These are phyloP conservation scores for Caranx ignobilis DNA, from an alignment of 2,113 vertebrate species.

Conservation along the genomic window DNA sequence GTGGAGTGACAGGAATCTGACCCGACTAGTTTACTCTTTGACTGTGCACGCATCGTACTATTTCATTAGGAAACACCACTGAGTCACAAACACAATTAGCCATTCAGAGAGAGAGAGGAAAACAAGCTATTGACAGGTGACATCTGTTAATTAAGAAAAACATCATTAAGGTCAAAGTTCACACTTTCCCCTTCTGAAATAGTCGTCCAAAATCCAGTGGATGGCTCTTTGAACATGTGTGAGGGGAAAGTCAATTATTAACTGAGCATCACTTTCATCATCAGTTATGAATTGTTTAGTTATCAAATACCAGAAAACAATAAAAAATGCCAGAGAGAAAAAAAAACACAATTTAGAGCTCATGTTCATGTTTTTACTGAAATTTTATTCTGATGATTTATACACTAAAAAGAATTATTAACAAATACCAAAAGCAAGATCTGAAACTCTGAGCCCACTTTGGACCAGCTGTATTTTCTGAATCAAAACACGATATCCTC, in stretches of 20 bases:
- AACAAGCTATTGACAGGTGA: conserved; percentile 20
- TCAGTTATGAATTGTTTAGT: neutral
- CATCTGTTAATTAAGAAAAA: conserved; percentile 1
- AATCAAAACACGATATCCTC: too few species aligned
- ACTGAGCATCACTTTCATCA: neutral
- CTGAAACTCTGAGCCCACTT: too few species aligned
- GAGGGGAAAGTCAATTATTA: too few species aligned
- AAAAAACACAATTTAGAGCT: neutral
- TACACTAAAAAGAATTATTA: too few species aligned
- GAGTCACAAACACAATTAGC: conserved; percentile 20
- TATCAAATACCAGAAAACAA: neutral
- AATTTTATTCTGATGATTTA: too few species aligned
- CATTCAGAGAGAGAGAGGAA: neutral
- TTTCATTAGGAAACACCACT: conserved; percentile 8
- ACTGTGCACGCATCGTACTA: neutral
- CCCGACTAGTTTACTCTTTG: conserved; percentile 43
- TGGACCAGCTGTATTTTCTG: too few species aligned
- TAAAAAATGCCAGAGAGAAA: neutral
- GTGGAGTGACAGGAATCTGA: conserved; percentile 53
- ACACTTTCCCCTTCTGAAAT: neutral
- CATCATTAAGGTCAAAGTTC: neutral
- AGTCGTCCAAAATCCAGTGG: neutral
- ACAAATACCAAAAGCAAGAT: too few species aligned
- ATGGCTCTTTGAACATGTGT: too few species aligned
- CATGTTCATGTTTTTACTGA: neutral